Base-by-base conservation (phyloP, 2,113 vertebrate species). In the Heterocephalus glaber region DNA sequence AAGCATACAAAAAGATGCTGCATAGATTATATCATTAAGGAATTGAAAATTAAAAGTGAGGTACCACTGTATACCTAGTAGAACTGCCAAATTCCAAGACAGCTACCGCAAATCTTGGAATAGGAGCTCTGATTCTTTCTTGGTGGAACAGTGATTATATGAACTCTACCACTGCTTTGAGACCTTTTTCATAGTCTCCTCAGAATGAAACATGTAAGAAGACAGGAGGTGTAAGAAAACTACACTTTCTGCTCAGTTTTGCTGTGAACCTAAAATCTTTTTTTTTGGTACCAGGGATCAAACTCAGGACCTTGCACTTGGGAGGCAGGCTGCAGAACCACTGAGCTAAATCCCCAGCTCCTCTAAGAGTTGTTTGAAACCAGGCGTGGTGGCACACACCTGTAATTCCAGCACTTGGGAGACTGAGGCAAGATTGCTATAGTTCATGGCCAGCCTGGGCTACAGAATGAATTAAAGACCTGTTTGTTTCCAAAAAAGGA, bases 31-130 rank as follows among this genome's bases (percentile, higher is more conserved):
- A 11, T 80, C 19, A 72, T 65, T 94, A 77, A 56, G 58, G 47
- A 96, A 87, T 88, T 76, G 1, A 35, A 94, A 66, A 87, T 87
- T 91, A 87, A 87, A 83, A 28, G n/a, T 90, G 52, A 35, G 24
- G n/a, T 81, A 52, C 22, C 61, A 79, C 24, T 61, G 3, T 61
- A 26, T 61, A 26, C 60, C 22, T 61, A 24, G 22, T 26, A 26
- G 60, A 82, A 74, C 74, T 49, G 49, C 33, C 30, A 81, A 65
- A 74, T 89, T 60, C 14, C 9, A 87, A 60, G 86, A 58, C 22
- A 41, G 56, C 68, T 17, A 80, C 11, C 68, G 49, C 58, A 90
- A 90, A 61, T 77, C 56, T 70, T 68, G 90, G 24, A 76, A 68
- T 11, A 83, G 19, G 44, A 83, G 47, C 7, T 82, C 28, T 82